Base-by-base conservation (phyloP, 2,113 vertebrate species). In the Isichthys henryi region DNA sequence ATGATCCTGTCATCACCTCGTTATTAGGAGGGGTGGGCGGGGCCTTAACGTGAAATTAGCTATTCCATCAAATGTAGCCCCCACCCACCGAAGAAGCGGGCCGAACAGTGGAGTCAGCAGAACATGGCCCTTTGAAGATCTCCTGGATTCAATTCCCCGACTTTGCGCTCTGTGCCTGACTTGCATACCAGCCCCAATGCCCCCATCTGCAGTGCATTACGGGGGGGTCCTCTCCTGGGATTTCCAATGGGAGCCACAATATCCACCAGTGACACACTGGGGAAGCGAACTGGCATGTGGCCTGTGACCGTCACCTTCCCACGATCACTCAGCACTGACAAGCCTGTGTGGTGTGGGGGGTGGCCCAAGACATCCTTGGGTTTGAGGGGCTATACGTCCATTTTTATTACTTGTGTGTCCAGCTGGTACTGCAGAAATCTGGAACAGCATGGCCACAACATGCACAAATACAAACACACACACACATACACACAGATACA, bases 81-180 rank as follows among this genome's bases (percentile, higher is more conserved):
- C 52, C 52, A 19, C 2, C 10, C n/a, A 70, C 9, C n/a, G 11
- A 27, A 1, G n/a, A 27, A 10, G 11, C 62, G n/a, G n/a, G 1
- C 9, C 62, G 27, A 70, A 31, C 62, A 31, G 62, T 53, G 39
- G 84, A 74, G 89, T 86, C 87, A 88, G 87, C 87, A 84, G 52
- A 89, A 88, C 6, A 27, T 43, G 50, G 70, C 6, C 35, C 77
- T 90, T 91, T 91, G 91, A 90, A 91, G 90, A 90, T 89, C 88
- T 70, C 86, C 80, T 50, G 58, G 49, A 90, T 88, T 89, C 85
- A 50, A 89, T 89, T 77, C 56, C n/a, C 35, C 49, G 27, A 70
- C 62, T 11, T 27, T 83, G 35, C 58, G 50, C n/a, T 70, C 87
- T 56, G 84, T 84, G 45, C 82, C 88, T 87, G 89, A 88, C 89